phyloP scores from a whole-genome alignment of 2,797 vertebrate genomes.

The Erethizon dorsatum region DNA sequence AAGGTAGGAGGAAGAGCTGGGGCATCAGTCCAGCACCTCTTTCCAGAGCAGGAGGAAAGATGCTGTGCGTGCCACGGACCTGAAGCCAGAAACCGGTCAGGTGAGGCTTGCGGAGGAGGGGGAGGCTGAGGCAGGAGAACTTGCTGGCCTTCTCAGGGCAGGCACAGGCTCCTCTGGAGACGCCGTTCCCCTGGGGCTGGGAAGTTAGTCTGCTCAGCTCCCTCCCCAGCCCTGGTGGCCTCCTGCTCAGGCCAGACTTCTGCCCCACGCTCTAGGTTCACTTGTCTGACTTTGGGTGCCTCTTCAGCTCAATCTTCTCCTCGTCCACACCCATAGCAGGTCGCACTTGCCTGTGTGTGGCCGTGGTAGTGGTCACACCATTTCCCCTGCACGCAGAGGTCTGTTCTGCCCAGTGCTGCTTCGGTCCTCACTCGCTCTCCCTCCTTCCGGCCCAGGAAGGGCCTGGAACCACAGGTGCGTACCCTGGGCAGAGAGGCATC shows the following conservation, averaged over 20 bases:
- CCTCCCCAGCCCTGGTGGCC: background rate
- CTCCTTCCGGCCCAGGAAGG: accelerated
- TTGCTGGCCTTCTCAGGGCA: accelerated
- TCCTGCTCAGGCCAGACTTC: too few relatives aligned
- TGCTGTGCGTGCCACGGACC: too few relatives aligned
- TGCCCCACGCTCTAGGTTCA: background rate
- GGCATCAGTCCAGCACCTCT: accelerated
- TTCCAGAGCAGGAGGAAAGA: background rate
- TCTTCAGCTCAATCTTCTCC: background rate
- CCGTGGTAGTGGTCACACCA: too few relatives aligned
- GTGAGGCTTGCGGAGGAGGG: background rate
- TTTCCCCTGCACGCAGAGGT: background rate
- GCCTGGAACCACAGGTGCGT: background rate
- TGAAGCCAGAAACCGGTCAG: background rate
- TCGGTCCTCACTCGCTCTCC: background rate
- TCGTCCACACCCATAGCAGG: too few relatives aligned
- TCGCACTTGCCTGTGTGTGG: too few relatives aligned
- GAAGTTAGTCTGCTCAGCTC: background rate
- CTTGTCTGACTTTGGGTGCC: accelerated
- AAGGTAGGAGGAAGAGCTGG: background rate
- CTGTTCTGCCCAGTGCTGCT: background rate
- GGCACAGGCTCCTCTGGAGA: background rate
- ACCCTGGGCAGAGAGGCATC: background rate
- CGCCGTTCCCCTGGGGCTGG: background rate
- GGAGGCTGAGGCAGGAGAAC: background rate